Percentiles rank a stretch among this genome's conserved stretches.
phyloP scores from a whole-genome alignment of 1,140 invertebrate genomes.

The Coptotermes formosanus region DNA sequence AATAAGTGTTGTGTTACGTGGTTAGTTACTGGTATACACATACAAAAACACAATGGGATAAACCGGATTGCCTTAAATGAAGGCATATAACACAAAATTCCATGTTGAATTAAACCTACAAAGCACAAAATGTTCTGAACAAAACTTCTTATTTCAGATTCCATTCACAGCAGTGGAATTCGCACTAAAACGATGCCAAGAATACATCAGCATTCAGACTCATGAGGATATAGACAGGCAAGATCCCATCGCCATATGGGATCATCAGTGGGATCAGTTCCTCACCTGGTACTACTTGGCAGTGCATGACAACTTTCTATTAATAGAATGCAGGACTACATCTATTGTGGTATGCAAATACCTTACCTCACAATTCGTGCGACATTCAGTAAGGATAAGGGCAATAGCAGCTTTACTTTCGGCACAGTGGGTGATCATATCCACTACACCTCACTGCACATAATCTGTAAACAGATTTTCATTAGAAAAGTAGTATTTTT shows the following conservation, averaged over 20 bases:
- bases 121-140: background rate
- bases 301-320: slow-evolving; percentile 61
- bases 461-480: too few species aligned
- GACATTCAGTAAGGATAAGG: too few species aligned
- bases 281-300: slow-evolving; percentile 72
- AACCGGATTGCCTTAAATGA: too few species aligned
- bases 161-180: slow-evolving; percentile 74
- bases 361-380: background rate
- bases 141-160: slow-evolving; percentile 38
- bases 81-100: too few species aligned
- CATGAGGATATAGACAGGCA: slow-evolving; percentile 85
- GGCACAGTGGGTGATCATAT: too few species aligned
- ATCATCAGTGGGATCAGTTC: slow-evolving; percentile 85
- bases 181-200: slow-evolving; percentile 71
- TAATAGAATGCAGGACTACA: slow-evolving; percentile 44
- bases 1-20: too few species aligned
- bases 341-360: slow-evolving; percentile 39
- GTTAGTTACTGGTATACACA: too few species aligned
- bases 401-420: too few species aligned
- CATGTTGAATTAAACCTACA: too few species aligned
- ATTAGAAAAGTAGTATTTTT: too few species aligned
- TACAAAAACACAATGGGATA: too few species aligned
- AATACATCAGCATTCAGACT: slow-evolving; percentile 69
- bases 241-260: slow-evolving; percentile 64
- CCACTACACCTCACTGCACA: too few species aligned